Conservation (phyloP, 1,140 invertebrate species). For the Akabosia matsudoensis region DNA sequence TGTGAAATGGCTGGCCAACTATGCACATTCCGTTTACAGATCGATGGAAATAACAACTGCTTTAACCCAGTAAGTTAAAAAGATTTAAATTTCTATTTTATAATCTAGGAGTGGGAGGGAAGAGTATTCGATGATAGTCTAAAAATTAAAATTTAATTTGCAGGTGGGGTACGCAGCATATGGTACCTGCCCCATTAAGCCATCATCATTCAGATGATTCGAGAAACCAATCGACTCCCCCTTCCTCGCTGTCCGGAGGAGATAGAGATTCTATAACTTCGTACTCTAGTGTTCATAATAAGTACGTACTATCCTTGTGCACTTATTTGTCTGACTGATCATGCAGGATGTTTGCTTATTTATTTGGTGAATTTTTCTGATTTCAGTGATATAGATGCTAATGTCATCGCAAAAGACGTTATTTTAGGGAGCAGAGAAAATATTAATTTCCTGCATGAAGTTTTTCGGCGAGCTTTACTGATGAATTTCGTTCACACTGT, state of each 20-base stretch:
- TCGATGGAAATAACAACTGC: slow-evolving; percentile 12
- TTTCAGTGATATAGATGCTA: slow-evolving; percentile 51
- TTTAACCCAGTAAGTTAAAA: neutral
- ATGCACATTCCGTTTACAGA: slow-evolving; percentile 61
- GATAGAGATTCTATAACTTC: slow-evolving; percentile 44
- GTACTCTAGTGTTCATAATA: slow-evolving; percentile 36
- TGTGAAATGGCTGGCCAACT: slow-evolving; percentile 84
- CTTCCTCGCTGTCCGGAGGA: slow-evolving; percentile 36
- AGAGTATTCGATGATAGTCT: neutral
- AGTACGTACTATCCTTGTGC: slow-evolving; percentile 26
- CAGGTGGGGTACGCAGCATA: slow-evolving; percentile 22
- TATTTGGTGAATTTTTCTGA: slow-evolving; percentile 12
- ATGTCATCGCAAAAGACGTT: slow-evolving; percentile 65
- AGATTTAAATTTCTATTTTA: neutral
- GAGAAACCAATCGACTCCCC: slow-evolving; percentile 40
- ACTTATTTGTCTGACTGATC: slow-evolving; percentile 5
- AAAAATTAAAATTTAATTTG: slow-evolving; percentile 4
- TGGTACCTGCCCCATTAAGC: neutral
- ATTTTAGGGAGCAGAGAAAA: slow-evolving; percentile 85
- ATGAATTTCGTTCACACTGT: slow-evolving; percentile 82
- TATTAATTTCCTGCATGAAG: slow-evolving; percentile 90
- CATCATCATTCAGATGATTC: slow-evolving; percentile 28
- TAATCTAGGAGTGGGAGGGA: neutral
- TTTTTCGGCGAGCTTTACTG: slow-evolving; percentile 88
- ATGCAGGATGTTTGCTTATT: neutral